Conservation (phyloP, 2,797 vertebrate species). For the Urophycis tenuis region DNA sequence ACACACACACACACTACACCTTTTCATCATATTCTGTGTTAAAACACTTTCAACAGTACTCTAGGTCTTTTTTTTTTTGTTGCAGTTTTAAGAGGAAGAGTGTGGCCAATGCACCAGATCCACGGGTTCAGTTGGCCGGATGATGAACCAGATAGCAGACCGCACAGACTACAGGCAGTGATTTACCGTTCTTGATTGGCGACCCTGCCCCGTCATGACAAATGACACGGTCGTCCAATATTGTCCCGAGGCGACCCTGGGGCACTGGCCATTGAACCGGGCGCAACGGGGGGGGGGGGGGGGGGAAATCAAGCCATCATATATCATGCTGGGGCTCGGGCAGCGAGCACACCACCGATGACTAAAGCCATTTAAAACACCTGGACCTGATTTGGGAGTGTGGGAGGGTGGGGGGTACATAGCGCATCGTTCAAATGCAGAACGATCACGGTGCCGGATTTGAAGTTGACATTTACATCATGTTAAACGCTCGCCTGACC, state of each 20-base stretch:
- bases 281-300: not conserved
- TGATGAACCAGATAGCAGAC: not conserved
- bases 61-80: not conserved
- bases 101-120: not conserved
- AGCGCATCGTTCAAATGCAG: too few species aligned
- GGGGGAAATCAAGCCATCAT: not conserved
- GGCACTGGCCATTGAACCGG: not conserved
- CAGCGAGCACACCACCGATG: not conserved
- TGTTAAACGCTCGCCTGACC: too few species aligned
- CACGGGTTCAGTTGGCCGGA: not conserved
- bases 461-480: too few species aligned
- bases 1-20: too few species aligned
- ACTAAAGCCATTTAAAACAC: not conserved
- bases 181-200: not conserved
- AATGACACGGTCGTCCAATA: conserved; percentile 9
- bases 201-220: conserved; percentile 3
- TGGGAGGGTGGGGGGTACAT: too few species aligned
- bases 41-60: not conserved
- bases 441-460: too few species aligned
- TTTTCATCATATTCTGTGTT: not conserved
- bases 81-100: not conserved
- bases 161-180: not conserved
- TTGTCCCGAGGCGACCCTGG: conserved; percentile 14
- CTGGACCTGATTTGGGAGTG: not conserved
- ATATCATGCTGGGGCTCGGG: not conserved